phyloP scores from a whole-genome alignment of 2,888 invertebrate genomes.

The Standfussiana lucernea region DNA sequence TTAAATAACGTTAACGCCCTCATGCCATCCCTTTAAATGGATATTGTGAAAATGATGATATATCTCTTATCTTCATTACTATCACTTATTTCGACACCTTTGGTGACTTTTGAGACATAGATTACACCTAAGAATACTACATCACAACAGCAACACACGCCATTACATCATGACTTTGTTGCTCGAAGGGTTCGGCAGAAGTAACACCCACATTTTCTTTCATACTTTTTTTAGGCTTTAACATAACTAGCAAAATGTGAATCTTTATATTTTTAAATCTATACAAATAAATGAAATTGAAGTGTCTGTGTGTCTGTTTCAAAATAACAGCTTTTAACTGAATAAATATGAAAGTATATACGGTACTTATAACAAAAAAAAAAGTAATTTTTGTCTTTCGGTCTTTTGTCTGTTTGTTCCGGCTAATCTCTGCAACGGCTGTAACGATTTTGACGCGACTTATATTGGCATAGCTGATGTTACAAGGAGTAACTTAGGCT shows the following conservation, averaged over 20 bases:
- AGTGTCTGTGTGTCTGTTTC: too few relatives aligned
- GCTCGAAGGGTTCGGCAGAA: not conserved
- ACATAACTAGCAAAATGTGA: not conserved
- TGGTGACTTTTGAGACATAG: not conserved
- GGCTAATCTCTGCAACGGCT: too few relatives aligned
- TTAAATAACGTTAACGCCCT: not conserved
- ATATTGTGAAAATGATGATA: not conserved
- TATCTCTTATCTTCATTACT: not conserved
- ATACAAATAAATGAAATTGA: too few relatives aligned
- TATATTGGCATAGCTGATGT: too few relatives aligned
- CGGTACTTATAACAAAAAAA: too few relatives aligned
- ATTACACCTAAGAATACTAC: not conserved
- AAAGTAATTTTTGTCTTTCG: too few relatives aligned
- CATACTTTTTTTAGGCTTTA: not conserved
- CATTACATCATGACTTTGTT: not conserved
- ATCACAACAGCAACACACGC: not conserved
- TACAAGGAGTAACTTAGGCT: too few relatives aligned
- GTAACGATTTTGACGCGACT: too few relatives aligned
- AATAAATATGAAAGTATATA: too few relatives aligned
- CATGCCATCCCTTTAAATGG: too few relatives aligned
- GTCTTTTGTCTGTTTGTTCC: too few relatives aligned
- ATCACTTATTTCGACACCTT: not conserved
- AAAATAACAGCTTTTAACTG: too few relatives aligned
- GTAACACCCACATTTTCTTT: not conserved
- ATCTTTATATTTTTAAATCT: not conserved